phyloP scores from a whole-genome alignment of 2,888 invertebrate species.

The Trissoscelio sp. region DNA sequence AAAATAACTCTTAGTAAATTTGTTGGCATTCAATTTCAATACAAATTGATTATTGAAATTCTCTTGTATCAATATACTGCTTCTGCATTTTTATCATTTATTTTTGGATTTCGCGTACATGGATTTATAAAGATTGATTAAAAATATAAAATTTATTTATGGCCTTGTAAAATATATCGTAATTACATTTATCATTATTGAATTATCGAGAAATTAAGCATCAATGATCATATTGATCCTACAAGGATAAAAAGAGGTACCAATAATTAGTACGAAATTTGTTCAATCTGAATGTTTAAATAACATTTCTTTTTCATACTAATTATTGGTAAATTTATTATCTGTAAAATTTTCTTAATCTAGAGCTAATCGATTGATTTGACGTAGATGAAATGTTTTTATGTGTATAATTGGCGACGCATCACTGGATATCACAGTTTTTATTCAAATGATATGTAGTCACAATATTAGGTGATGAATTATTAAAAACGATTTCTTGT shows the following conservation, averaged over 20 bases:
- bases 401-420: constrained; percentile 69
- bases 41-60: no score
- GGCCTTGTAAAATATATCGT: not conserved
- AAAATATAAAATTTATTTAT: constrained; percentile 9
- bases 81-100: not conserved
- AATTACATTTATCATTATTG: not conserved
- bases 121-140: not conserved
- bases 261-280: not conserved
- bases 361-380: constrained; percentile 9
- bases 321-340: not conserved
- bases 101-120: not conserved
- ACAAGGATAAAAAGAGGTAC: not conserved
- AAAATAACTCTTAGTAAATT: no score
- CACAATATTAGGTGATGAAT: constrained; percentile 62
- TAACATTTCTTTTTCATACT: no score
- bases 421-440: constrained; percentile 79
- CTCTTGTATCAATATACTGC: not conserved
- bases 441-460: constrained; percentile 79
- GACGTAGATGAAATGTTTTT: constrained; percentile 15
- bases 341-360: no score
- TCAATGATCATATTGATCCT: not conserved
- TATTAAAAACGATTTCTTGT: constrained; percentile 59
- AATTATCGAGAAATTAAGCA: not conserved
- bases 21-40: no score
- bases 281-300: no score